Conservation (phyloP, 2,888 invertebrate species). For the Meghimatium bilineatum region DNA sequence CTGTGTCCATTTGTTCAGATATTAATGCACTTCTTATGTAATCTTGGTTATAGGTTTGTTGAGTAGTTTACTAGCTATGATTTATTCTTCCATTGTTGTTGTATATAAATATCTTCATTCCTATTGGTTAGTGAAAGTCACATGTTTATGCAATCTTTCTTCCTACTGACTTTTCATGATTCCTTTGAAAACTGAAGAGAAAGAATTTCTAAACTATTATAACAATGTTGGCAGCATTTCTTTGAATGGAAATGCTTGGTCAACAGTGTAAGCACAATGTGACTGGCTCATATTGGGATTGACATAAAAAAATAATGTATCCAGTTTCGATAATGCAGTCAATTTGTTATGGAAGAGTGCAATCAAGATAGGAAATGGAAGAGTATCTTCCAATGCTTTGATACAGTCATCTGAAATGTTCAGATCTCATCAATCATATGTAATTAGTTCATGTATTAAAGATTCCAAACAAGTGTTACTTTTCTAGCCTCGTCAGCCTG, state of each 20-base stretch:
- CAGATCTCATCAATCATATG: background rate
- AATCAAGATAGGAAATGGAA: background rate
- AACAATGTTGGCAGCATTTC: background rate
- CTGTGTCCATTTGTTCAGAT: background rate
- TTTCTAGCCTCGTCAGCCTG: background rate
- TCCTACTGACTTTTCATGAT: background rate
- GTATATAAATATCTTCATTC: slow-evolving; percentile 21
- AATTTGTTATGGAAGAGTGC: background rate
- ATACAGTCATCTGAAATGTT: background rate
- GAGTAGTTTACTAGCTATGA: background rate
- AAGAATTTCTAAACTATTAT: too few species aligned
- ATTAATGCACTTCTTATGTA: background rate
- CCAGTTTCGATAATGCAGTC: background rate
- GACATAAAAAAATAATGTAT: background rate
- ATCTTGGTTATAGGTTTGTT: background rate
- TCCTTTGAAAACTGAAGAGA: background rate
- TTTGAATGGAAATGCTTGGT: background rate
- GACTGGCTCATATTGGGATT: background rate
- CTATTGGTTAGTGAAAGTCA: slow-evolving; percentile 30
- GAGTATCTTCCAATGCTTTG: background rate
- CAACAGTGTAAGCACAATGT: background rate
- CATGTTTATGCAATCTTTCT: background rate
- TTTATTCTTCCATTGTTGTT: background rate
- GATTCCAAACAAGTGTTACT: background rate
- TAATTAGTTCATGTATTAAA: background rate